A percentile compares a stretch with the other conserved stretches of the same genome.
Evolutionary conservation across 2,113 vertebrate species (phyloP).

Genomic region (Malurus melanocephalus): DNA sequence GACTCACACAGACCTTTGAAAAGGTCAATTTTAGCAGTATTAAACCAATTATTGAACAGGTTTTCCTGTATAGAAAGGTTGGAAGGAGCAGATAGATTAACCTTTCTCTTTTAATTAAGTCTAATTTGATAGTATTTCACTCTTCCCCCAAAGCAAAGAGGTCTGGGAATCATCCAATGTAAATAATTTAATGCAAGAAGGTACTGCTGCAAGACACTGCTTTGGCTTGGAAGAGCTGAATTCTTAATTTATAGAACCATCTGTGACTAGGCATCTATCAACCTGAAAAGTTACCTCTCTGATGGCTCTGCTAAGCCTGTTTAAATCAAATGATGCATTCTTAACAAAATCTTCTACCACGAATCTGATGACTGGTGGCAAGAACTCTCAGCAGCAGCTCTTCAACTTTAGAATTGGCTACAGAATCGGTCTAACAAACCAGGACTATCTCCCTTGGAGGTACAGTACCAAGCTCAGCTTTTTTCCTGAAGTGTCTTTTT

Average conservation of each 20-base stretch:
- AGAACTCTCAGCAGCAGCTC: neutral
- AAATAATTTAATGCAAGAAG: neutral
- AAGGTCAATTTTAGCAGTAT: neutral
- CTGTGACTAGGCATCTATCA: neutral
- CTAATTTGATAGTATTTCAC: neutral
- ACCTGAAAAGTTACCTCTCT: neutral
- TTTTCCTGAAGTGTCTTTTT: neutral
- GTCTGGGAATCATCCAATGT: neutral
- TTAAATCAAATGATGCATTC: neutral
- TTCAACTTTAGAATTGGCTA: neutral
- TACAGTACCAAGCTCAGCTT: neutral
- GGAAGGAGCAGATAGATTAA: neutral
- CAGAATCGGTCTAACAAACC: neutral
- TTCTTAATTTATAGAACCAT: neutral
- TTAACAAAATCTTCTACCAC: neutral
- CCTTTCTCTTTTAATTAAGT: neutral
- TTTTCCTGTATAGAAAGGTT: neutral
- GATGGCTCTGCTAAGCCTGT: neutral
- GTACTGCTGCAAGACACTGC: neutral
- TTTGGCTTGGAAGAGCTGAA: neutral
- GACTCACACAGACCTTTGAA: neutral
- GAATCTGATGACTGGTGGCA: neutral
- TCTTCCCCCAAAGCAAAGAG: neutral
- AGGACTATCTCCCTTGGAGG: neutral
- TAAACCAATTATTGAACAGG: neutral